A percentile compares a stretch with the other conserved stretches of the same genome.
Conservation (phyloP, 2,113 vertebrate genomes). For the Numida meleagris region DNA sequence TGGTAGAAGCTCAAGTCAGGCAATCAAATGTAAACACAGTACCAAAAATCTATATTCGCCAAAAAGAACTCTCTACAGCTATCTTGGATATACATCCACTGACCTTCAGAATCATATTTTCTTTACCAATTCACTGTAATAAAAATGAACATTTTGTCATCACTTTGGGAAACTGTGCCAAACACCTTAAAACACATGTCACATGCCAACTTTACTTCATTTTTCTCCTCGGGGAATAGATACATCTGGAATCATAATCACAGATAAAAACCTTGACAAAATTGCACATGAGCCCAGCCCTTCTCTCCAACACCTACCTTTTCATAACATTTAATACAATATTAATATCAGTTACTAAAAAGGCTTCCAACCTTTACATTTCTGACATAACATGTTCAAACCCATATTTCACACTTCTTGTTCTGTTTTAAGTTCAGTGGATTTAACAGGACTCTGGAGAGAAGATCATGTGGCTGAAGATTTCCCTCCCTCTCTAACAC, state of each 20-base stretch:
- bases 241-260: conserved; percentile 84
- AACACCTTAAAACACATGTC: conserved; percentile 85
- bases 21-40: conserved; percentile 13
- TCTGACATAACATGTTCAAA: conserved; percentile 81
- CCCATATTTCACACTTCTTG: conserved; percentile 82
- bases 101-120: conserved; percentile 71
- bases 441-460: conserved; percentile 84
- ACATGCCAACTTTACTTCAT: conserved; percentile 81
- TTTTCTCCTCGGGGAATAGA: conserved; percentile 76
- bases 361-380: conserved; percentile 79
- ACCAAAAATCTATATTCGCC: conserved; percentile 36
- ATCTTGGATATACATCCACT: conserved; percentile 55
- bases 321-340: conserved; percentile 83
- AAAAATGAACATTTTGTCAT: conserved; percentile 83
- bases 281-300: conserved; percentile 79
- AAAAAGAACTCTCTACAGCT: conserved; percentile 54
- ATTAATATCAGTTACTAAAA: conserved; percentile 82
- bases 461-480: conserved; percentile 78
- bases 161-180: conserved; percentile 82
- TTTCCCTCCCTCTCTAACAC: conserved; percentile 79
- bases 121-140: conserved; percentile 72
- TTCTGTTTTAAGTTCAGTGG: conserved; percentile 84
- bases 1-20: conserved; percentile 29
- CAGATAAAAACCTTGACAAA: conserved; percentile 85
- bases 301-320: conserved; percentile 74